A percentile compares a stretch with the other conserved stretches of the same genome.
Evolutionary conservation across 2,113 vertebrate species (phyloP).

Genomic region (Chamaetylas fuelleborni): DNA sequence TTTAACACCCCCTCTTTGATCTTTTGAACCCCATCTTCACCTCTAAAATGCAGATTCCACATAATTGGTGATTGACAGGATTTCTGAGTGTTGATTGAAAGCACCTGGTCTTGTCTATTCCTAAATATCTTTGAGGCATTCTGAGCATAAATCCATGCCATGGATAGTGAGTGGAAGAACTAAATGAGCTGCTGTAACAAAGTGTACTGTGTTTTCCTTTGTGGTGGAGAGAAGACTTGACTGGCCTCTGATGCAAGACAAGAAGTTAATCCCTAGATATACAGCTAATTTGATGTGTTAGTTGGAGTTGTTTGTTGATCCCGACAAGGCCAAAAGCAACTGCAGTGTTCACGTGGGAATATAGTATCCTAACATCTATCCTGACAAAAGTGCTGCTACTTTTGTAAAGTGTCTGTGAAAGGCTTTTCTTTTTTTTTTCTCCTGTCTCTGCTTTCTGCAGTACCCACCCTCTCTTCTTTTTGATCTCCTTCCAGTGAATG

Average conservation of each 20-base stretch:
- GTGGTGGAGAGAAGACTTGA: not conserved
- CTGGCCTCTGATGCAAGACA: not conserved
- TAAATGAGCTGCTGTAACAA: not conserved
- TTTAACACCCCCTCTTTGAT: accelerated
- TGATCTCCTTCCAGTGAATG: not conserved
- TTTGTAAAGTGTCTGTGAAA: not conserved
- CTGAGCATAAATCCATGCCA: not conserved
- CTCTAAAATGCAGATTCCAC: not conserved
- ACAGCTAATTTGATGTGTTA: not conserved
- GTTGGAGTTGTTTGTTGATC: not conserved
- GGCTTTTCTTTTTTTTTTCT: not conserved
- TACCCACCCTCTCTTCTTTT: not conserved
- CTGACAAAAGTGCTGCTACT: not conserved
- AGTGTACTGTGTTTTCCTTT: not conserved
- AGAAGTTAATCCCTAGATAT: not conserved
- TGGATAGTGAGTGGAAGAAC: not conserved
- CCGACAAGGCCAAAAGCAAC: not conserved
- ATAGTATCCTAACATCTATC: not conserved
- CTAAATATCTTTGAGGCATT: not conserved
- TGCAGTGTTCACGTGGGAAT: not conserved
- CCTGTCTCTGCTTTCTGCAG: not conserved
- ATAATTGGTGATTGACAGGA: not conserved
- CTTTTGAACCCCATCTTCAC: not conserved
- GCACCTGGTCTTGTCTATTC: not conserved
- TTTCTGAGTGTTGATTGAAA: not conserved